Conservation (phyloP, 2,113 vertebrate species). For the Phalacrocorax carbo region DNA sequence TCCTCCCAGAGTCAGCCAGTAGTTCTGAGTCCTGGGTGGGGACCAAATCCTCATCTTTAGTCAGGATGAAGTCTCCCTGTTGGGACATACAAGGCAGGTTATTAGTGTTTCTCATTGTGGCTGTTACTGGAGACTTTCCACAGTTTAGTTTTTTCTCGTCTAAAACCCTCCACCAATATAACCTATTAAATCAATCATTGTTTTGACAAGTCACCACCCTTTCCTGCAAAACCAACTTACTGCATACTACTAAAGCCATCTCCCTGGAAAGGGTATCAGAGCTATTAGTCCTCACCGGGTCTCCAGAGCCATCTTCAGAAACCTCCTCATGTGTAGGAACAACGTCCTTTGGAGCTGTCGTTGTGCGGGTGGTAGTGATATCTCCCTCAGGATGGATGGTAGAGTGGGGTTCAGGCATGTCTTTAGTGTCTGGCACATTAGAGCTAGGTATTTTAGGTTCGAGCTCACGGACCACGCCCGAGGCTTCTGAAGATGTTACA, state of each 20-base stretch:
- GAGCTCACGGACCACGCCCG: not conserved
- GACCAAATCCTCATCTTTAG: slow-evolving; percentile 13
- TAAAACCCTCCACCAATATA: not conserved
- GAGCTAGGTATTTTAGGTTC: slow-evolving; percentile 6
- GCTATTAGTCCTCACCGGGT: slow-evolving; percentile 52
- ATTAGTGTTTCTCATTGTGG: not conserved
- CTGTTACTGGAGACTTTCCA: not conserved
- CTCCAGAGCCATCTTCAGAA: slow-evolving; percentile 71
- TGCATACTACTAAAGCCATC: not conserved
- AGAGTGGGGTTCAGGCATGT: not conserved
- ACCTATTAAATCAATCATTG: not conserved
- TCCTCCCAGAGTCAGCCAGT: not conserved
- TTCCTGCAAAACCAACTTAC: not conserved
- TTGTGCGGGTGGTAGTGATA: fast-evolving
- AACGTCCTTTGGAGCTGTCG: not conserved
- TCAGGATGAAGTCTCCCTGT: slow-evolving; percentile 74
- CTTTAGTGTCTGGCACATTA: not conserved
- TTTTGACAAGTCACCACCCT: not conserved
- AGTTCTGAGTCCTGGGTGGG: not conserved
- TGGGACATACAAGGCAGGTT: slow-evolving; percentile 3
- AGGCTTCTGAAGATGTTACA: slow-evolving; percentile 20
- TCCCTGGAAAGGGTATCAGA: not conserved
- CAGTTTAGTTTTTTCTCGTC: not conserved
- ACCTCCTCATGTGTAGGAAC: not conserved
- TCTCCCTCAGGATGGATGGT: not conserved